phyloP scores from a whole-genome alignment of 2,113 vertebrate species.

The Neopipo cinnamomea region DNA sequence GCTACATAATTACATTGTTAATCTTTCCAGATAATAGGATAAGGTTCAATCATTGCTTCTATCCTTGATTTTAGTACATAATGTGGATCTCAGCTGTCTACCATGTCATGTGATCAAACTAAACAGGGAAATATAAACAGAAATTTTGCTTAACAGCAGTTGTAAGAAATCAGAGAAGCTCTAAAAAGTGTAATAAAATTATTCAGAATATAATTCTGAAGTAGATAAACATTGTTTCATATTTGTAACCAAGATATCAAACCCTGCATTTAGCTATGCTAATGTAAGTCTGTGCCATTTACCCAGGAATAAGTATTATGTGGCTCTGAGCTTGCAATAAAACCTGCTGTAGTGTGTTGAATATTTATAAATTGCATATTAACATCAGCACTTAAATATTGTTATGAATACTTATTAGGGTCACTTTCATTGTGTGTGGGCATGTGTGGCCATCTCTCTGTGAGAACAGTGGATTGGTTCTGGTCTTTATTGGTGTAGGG shows the following conservation, averaged over 20 bases:
- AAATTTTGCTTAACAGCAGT: neutral
- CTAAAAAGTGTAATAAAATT: neutral
- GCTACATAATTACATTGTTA: neutral
- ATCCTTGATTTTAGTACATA: neutral
- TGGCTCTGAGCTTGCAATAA: neutral
- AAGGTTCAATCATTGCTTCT: neutral
- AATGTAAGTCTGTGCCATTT: neutral
- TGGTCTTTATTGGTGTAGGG: neutral
- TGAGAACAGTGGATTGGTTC: neutral
- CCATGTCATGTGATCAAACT: neutral
- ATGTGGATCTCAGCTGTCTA: neutral
- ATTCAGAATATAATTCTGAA: neutral
- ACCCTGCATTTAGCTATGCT: neutral
- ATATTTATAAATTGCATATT: constrained; percentile 26
- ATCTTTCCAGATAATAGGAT: neutral
- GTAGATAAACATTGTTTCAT: neutral
- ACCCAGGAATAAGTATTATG: neutral
- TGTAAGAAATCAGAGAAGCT: neutral
- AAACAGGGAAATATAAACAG: neutral
- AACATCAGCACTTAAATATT: neutral
- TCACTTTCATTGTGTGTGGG: neutral
- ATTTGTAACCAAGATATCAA: neutral
- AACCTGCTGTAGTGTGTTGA: neutral
- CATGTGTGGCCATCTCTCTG: neutral
- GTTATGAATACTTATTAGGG: neutral